Evolutionary conservation across 2,888 invertebrate genomes (phyloP).

Genomic region (Apocheima hispidaria): DNA sequence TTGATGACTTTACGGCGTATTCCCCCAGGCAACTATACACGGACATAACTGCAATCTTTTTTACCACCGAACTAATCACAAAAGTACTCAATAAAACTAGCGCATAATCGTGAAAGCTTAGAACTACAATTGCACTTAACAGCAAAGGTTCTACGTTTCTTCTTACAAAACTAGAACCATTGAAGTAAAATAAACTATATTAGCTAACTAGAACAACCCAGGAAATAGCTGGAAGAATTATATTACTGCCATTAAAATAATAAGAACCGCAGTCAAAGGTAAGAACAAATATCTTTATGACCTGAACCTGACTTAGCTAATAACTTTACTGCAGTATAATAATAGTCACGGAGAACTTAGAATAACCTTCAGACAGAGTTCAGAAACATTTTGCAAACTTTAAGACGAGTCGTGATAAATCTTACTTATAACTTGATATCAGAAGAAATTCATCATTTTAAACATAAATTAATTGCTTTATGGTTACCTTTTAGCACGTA

Average conservation of each 20-base stretch:
- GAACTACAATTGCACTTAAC: too few species aligned
- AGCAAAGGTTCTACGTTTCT: not conserved
- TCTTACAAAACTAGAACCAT: not conserved
- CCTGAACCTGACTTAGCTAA: conserved; percentile 15
- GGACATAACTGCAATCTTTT: too few species aligned
- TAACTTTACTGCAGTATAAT: conserved; percentile 13
- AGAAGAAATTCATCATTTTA: conserved; percentile 1
- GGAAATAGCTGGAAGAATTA: not conserved
- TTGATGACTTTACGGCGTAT: too few species aligned
- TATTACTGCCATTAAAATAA: conserved; percentile 2
- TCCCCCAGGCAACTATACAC: too few species aligned
- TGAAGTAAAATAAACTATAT: not conserved
- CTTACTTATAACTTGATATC: conserved; percentile 1
- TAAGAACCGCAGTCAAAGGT: conserved; percentile 3
- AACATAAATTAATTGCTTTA: conserved; percentile 6
- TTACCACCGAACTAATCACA: too few species aligned
- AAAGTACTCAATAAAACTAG: too few species aligned
- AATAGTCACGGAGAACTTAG: not conserved
- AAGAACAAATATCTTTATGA: conserved; percentile 12
- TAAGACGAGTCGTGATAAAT: conserved; percentile 2
- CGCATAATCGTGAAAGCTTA: too few species aligned
- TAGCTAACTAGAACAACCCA: not conserved
- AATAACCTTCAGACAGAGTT: not conserved
- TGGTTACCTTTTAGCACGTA: conserved; percentile 4
- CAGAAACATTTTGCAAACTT: conserved; percentile 12